These are phyloP conservation scores for Masnerella sp. DNA, from an alignment of 2,888 invertebrate genomes.

Conservation along the genomic window DNA sequence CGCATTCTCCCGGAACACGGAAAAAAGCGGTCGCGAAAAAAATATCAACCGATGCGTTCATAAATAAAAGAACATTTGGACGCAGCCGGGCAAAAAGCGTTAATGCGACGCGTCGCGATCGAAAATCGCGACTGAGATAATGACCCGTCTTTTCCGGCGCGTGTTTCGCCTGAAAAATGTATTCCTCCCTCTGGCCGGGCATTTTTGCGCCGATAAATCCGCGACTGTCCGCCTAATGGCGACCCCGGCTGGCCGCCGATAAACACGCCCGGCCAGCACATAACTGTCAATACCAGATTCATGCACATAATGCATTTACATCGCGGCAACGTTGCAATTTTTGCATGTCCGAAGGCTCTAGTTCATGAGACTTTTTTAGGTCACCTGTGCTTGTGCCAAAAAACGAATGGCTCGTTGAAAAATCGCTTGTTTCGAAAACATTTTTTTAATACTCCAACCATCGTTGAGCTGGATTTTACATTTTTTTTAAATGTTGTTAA, in stretches of 20 bases:
- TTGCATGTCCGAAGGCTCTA: constrained; percentile 41
- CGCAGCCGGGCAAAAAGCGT: not conserved
- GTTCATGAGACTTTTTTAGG: constrained; percentile 40
- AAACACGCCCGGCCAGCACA: constrained; percentile 49
- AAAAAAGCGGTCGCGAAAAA: no score
- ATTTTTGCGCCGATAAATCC: constrained; percentile 59
- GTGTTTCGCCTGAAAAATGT: constrained; percentile 48
- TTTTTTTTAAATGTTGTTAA: no score
- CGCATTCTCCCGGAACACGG: constrained; percentile 7
- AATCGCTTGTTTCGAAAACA: no score
- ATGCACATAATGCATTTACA: constrained; percentile 57
- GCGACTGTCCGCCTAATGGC: constrained; percentile 58
- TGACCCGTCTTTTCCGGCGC: constrained; percentile 38
- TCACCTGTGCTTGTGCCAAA: constrained; percentile 9
- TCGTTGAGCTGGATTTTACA: no score
- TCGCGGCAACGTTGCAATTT: constrained; percentile 49
- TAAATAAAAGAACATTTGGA: not conserved
- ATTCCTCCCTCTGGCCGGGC: constrained; percentile 29
- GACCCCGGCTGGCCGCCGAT: constrained; percentile 35
- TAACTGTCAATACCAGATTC: constrained; percentile 61
- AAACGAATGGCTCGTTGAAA: no score
- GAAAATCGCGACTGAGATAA: constrained; percentile 18
- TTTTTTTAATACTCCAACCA: no score
- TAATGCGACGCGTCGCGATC: constrained; percentile 3
- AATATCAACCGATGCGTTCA: no score